Conservation (phyloP, 2,797 vertebrate genomes). For the Orientallactaga sibirica region DNA sequence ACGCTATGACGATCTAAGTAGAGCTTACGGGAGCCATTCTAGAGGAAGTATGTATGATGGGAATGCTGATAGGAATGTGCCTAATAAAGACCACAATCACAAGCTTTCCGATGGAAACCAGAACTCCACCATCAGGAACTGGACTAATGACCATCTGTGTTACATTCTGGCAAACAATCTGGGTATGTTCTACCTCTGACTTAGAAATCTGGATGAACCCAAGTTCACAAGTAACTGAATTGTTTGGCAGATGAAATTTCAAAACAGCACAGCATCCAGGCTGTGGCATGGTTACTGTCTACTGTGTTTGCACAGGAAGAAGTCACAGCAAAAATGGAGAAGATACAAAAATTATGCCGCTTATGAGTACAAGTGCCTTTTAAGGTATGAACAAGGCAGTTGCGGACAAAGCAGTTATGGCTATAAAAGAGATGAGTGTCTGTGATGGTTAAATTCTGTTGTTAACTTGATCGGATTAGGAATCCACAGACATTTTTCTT, state of each 20-base stretch:
- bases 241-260: background rate
- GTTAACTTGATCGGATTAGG: no score
- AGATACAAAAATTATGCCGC: background rate
- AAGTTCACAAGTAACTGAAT: background rate
- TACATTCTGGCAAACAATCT: no score
- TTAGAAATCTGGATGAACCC: background rate
- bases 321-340: background rate
- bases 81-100: background rate
- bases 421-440: background rate
- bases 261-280: background rate
- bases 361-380: background rate
- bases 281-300: background rate
- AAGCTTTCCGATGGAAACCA: background rate
- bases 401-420: background rate
- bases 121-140: background rate
- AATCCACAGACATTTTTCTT: no score
- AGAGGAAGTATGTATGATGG: background rate
- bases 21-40: background rate
- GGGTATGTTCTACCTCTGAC: no score
- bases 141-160: background rate
- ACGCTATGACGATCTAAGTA: background rate
- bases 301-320: background rate
- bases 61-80: background rate
- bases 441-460: no score
- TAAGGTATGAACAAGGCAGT: accelerated